Base-by-base conservation (phyloP, 1,140 invertebrate genomes). In the Drosophila murphyi region DNA sequence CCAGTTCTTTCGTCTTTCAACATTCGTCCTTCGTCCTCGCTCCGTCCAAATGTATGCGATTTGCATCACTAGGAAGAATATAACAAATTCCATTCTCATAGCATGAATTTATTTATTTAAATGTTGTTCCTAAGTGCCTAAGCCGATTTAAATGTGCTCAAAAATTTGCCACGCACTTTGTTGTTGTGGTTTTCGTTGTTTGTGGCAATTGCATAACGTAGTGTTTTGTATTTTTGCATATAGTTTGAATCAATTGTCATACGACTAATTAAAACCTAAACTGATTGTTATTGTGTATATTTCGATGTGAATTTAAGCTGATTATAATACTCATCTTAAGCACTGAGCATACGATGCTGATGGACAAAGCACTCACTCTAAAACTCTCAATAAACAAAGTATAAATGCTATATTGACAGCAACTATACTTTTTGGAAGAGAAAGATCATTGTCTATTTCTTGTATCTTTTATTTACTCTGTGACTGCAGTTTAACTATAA, bases 101-200 rank as follows among this genome's bases (percentile, higher is more conserved):
- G 31, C 29, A 32, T 60, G 48, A 35, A 48, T n/a, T n/a, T n/a
- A n/a, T n/a, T n/a, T 60, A 60, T 48, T 60, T 60, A 5, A 48
- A 28, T 28, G 28, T 60, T 48, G 35, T 10, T 56, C 12, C 7
- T 45, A 32, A 45, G 10, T 4, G 20, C 29, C n/a, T 57, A 57
- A 57, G 55, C 55, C 55, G 55, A 57, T 57, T 57, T 32, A 37
- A 43, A 6, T n/a, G 39, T 43, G 39, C 10, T 43, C 10, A 43
- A n/a, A 8, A n/a, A 8, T 7, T n/a, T 43, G 2, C 39, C 10
- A 3, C 39, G 6, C 10, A 41, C 39, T 1, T 39, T 39, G 37
- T 41, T 56, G 35, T 41, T 10, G 37, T 39, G n/a, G 10, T 10
- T 41, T 20, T n/a, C 32, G 50, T 20, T 34, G 8, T n/a, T 52